These are phyloP conservation scores for Phania funesta DNA, from an alignment of 2,888 invertebrate genomes.

Conservation along the genomic window DNA sequence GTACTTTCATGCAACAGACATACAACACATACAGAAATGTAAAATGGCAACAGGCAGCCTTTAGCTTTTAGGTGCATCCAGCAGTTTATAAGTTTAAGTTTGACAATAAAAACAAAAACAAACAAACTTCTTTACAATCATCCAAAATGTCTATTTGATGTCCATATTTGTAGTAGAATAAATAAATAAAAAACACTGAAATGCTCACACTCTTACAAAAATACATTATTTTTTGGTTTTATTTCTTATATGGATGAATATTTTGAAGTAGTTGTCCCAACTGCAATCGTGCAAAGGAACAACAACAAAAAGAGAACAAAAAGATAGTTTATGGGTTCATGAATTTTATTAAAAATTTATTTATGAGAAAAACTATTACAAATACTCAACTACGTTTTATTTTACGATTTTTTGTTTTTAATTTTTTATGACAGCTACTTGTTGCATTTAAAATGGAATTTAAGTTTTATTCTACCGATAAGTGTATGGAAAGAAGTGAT, in stretches of 20 bases:
- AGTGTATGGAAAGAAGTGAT: too few species aligned
- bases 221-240: constrained; percentile 41
- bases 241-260: constrained; percentile 47
- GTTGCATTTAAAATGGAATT: too few species aligned
- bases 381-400: too few species aligned
- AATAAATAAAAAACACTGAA: constrained; percentile 23
- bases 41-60: constrained; percentile 22
- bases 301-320: too few species aligned
- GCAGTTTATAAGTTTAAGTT: constrained; percentile 38
- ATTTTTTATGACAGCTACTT: too few species aligned
- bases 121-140: constrained; percentile 36
- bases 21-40: background rate
- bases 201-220: constrained; percentile 7
- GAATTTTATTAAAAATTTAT: too few species aligned
- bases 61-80: background rate
- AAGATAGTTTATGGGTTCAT: too few species aligned
- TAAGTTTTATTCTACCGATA: too few species aligned
- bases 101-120: too few species aligned
- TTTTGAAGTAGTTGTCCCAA: constrained; percentile 25
- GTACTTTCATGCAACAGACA: constrained; percentile 16
- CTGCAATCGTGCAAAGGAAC: too few species aligned
- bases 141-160: constrained; percentile 45
- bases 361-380: too few species aligned
- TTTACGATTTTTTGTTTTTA: too few species aligned
- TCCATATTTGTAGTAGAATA: constrained; percentile 54